phyloP scores from a whole-genome alignment of 2,113 vertebrate genomes.

The Campylomormyrus numenius region DNA sequence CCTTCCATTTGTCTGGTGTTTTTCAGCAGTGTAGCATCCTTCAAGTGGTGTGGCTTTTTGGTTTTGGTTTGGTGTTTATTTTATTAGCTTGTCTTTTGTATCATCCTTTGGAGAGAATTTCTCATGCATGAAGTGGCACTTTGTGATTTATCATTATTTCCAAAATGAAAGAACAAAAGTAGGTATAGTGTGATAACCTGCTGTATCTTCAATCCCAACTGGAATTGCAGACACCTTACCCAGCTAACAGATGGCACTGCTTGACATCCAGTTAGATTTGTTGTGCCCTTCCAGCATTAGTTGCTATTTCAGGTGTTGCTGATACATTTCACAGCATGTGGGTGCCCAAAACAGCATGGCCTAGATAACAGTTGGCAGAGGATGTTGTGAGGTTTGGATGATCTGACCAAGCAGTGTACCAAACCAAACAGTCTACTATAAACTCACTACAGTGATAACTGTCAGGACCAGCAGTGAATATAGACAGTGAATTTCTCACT shows the following conservation, averaged over 20 bases:
- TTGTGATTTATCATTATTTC: neutral
- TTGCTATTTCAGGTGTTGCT: constrained; percentile 7
- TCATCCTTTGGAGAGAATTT: neutral
- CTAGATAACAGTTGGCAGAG: constrained; percentile 5
- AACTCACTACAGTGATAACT: neutral
- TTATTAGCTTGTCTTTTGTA: neutral
- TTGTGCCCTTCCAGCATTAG: constrained; percentile 4
- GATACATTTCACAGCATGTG: neutral
- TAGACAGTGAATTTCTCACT: neutral
- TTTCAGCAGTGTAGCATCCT: neutral
- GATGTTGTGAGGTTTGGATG: neutral
- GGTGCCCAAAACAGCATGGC: neutral
- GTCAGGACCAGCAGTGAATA: neutral
- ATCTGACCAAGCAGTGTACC: neutral
- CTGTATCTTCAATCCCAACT: neutral
- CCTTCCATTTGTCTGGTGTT: neutral
- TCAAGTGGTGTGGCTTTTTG: neutral
- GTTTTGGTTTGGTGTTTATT: neutral
- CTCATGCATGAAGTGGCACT: neutral
- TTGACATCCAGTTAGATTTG: neutral
- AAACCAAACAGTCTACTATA: too few relatives aligned
- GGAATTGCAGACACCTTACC: neutral
- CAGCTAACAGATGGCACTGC: neutral
- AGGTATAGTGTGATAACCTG: neutral
- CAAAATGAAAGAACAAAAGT: neutral